phyloP scores from a whole-genome alignment of 1,140 invertebrate genomes.

The Bombus consobrinus region DNA sequence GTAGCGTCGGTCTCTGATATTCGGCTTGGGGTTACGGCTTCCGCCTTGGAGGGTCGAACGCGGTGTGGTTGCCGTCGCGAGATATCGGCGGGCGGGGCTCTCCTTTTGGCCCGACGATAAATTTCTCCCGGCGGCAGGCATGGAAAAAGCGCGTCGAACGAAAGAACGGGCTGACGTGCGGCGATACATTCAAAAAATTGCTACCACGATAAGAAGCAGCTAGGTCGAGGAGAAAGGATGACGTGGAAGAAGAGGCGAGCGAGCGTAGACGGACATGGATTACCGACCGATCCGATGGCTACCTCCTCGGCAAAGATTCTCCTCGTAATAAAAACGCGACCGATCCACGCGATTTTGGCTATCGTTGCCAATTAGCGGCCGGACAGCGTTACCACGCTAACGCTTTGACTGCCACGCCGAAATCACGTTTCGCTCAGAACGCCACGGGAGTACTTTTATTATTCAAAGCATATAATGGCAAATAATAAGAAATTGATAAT shows the following conservation, averaged over 20 bases:
- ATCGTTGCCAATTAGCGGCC: too few species aligned
- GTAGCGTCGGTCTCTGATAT: neutral
- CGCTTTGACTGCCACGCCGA: too few species aligned
- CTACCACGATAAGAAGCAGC: constrained; percentile 10
- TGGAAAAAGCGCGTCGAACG: constrained; percentile 22
- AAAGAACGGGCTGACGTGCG: constrained; percentile 11
- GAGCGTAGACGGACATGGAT: neutral
- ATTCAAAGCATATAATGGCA: too few species aligned
- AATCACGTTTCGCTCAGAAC: too few species aligned
- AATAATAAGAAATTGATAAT: too few species aligned
- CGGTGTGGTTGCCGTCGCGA: too few species aligned
- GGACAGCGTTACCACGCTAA: too few species aligned
- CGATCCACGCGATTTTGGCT: neutral
- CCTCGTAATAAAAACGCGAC: neutral
- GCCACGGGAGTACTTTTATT: too few species aligned
- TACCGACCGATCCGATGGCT: neutral
- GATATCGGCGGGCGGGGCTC: neutral
- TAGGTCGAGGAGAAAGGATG: neutral
- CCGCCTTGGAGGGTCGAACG: neutral
- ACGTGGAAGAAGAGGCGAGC: neutral
- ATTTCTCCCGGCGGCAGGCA: neutral
- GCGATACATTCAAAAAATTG: constrained; percentile 15
- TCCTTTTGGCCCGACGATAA: neutral
- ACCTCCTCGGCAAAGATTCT: neutral
- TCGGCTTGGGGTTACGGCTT: neutral